Conservation (phyloP, 2,113 vertebrate species). For the Vombatus ursinus region DNA sequence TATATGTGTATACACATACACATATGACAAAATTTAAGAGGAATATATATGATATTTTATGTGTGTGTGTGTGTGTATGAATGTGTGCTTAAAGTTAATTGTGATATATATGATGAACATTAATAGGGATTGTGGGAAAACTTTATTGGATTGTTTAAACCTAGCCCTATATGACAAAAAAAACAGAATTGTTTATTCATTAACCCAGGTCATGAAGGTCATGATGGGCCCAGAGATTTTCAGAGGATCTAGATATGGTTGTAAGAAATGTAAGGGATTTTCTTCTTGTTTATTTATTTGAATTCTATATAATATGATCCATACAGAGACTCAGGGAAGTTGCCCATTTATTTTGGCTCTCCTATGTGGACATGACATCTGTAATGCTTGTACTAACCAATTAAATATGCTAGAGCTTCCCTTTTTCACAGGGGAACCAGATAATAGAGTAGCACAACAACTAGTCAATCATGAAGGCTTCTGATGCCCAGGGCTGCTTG, state of each 20-base stretch:
- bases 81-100: too few relatives aligned
- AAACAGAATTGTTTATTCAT: neutral
- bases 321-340: neutral
- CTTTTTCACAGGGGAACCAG: too few relatives aligned
- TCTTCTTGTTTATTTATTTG: neutral
- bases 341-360: neutral
- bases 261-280: neutral
- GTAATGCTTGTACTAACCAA: too few relatives aligned
- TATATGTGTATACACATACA: too few relatives aligned
- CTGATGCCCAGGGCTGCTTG: too few relatives aligned
- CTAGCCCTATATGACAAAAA: neutral
- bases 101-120: neutral
- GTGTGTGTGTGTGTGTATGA: too few relatives aligned
- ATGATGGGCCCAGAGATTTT: neutral
- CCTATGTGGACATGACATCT: too few relatives aligned
- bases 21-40: too few relatives aligned
- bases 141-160: neutral
- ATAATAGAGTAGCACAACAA: too few relatives aligned
- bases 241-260: neutral
- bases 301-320: neutral
- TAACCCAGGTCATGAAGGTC: neutral
- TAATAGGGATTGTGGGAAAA: neutral
- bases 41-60: neutral
- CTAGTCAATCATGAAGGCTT: too few relatives aligned
- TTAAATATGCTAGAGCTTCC: too few relatives aligned